Evolutionary conservation across 2,888 invertebrate species (phyloP), one percentile per base, ranked within the genome.

Genomic region (Dryobota labecula): DNA sequence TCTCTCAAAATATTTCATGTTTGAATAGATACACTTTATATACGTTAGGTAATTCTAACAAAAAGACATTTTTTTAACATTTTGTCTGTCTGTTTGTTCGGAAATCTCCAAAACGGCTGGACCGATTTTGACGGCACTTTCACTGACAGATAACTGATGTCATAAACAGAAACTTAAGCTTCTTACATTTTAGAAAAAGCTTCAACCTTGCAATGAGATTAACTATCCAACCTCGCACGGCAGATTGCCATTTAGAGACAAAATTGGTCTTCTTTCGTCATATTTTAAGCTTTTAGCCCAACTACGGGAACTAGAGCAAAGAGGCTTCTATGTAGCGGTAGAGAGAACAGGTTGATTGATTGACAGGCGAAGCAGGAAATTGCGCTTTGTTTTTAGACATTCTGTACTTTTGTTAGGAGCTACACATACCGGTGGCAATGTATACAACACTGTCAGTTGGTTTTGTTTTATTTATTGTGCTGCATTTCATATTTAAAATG

Each of bases 191-290:
- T n/a, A n/a, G n/a, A n/a, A n/a, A n/a, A n/a, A n/a, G n/a, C n/a
- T n/a, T 13, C 13, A 11, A 38, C 38, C 20, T 33, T 43, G 9
- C 9, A 9, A 9, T 15, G 20, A 20, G 51, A 43, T 69, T 69
- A 20, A 27, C 4, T 53, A 36, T 45, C 9, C 45, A 30, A 54
- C 54, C 27, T 54, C 18, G 27, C 18, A 9, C 13, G 36, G 30
- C 27, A 6, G 18, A 71, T 71, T 36, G 27, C 33, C 24, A 6
- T 70, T 74, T 33, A 27, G 7, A 15, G 6, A n/a, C 8, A 27
- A 47, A 60, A 73, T 51, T 43, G 74, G 33, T 36, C 27, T 20
- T 61, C 51, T 43, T 3, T 13, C 15, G 18, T 36, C 18, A 45
- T 30, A 30, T 38, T 53, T 53, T 30, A 27, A 73, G 75, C 43